phyloP scores from a whole-genome alignment of 2,888 invertebrate genomes.

The Lasioglossum zephyrum region DNA sequence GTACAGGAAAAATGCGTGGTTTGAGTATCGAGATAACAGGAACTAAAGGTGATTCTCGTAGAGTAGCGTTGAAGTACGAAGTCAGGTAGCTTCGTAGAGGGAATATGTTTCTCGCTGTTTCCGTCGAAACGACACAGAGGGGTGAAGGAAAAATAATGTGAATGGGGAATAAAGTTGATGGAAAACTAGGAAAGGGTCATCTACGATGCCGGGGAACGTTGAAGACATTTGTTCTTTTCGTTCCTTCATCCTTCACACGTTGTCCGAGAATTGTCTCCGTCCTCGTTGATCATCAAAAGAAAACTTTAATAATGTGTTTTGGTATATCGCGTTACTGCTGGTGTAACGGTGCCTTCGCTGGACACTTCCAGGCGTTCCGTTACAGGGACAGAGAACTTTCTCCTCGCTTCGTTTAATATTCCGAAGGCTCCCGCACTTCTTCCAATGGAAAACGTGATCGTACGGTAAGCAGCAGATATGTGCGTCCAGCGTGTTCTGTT shows the following conservation, averaged over 20 bases:
- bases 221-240: slow-evolving; percentile 45
- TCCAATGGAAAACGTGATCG: slow-evolving; percentile 13
- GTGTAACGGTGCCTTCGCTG: slow-evolving; percentile 25
- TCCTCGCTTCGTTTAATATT: slow-evolving; percentile 16
- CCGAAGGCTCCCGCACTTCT: slow-evolving; percentile 17
- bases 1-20: slow-evolving; percentile 54
- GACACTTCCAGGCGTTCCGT: slow-evolving; percentile 49
- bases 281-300: slow-evolving; percentile 23
- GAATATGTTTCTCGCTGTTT: background rate
- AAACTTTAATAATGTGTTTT: slow-evolving; percentile 21
- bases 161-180: background rate
- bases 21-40: slow-evolving; percentile 32
- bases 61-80: background rate
- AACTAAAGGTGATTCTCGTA: slow-evolving; percentile 33
- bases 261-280: slow-evolving; percentile 32
- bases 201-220: slow-evolving; percentile 43
- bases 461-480: slow-evolving; percentile 31
- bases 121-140: background rate
- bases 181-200: slow-evolving; percentile 19
- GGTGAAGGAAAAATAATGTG: slow-evolving; percentile 10
- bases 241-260: slow-evolving; percentile 24
- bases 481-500: slow-evolving; percentile 50
- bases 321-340: slow-evolving; percentile 19
- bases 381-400: slow-evolving; percentile 23
- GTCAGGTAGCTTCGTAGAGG: slow-evolving; percentile 1